Evolutionary conservation across 2,113 vertebrate species (phyloP).

Genomic region (Enhydra lutris): DNA sequence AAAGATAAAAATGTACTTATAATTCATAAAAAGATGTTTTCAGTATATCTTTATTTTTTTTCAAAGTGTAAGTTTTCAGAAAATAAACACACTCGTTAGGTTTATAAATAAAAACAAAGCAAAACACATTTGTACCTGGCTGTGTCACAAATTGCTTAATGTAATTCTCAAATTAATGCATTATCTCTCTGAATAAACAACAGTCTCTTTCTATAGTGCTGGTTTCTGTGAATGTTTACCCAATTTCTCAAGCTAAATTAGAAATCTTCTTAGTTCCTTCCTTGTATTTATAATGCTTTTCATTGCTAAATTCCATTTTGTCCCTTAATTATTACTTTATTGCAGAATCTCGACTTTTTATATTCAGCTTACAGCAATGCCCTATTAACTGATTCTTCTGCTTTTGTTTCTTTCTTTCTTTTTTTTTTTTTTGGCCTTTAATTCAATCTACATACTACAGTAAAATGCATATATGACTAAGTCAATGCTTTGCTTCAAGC

Average conservation of each 20-base stretch:
- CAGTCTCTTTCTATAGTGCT: background rate
- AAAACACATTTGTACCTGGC: background rate
- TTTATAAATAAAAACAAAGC: constrained; percentile 9
- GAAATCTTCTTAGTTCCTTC: background rate
- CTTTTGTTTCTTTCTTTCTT: background rate
- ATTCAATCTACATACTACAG: background rate
- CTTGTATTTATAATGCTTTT: background rate
- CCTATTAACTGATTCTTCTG: background rate
- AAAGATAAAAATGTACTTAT: background rate
- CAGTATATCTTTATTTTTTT: background rate
- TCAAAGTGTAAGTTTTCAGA: background rate
- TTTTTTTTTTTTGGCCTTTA: background rate
- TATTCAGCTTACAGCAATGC: rapidly evolving
- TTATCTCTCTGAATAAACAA: background rate
- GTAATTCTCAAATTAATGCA: background rate
- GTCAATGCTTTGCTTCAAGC: background rate
- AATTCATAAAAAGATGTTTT: background rate
- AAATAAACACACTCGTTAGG: background rate
- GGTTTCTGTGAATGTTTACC: background rate
- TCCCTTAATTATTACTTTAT: background rate
- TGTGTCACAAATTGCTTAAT: background rate
- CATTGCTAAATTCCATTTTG: background rate
- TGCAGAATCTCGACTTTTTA: background rate
- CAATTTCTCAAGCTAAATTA: background rate
- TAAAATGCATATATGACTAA: background rate